Evolutionary conservation across 2,888 invertebrate species (phyloP).

Genomic region (Operophtera brumata): DNA sequence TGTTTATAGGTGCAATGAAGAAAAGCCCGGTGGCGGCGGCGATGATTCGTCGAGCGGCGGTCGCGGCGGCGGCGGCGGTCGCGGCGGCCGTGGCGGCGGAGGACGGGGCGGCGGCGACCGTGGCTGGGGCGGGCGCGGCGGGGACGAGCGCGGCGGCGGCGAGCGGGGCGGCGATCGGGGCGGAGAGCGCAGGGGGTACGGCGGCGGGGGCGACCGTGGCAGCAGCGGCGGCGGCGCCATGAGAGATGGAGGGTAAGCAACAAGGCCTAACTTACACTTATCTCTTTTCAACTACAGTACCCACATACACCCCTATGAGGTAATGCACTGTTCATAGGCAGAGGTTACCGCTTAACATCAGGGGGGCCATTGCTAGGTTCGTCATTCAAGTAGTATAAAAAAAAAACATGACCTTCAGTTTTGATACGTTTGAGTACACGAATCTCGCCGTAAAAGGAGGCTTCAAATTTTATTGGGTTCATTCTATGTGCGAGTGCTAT

Average conservation of each 20-base stretch:
- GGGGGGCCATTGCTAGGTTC: no score
- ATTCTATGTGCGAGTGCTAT: no score
- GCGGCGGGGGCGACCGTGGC: conserved; percentile 47
- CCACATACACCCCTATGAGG: no score
- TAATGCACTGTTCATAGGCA: no score
- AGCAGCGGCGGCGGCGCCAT: conserved; percentile 62
- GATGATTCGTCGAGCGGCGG: conserved; percentile 61
- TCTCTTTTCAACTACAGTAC: no score
- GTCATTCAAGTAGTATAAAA: no score
- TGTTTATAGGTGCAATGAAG: conserved; percentile 76
- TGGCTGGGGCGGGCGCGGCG: conserved; percentile 50
- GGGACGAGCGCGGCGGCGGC: conserved; percentile 52
- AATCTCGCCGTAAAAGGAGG: no score
- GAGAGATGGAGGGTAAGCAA: conserved; percentile 66
- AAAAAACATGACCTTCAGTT: no score
- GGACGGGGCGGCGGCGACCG: conserved; percentile 45
- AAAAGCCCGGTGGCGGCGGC: conserved; percentile 72
- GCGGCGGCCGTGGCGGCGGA: conserved; percentile 45
- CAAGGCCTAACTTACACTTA: no score
- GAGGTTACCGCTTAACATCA: no score
- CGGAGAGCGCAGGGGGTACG: conserved; percentile 56
- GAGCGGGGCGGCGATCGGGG: conserved; percentile 53
- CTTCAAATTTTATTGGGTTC: no score
- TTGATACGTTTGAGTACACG: no score
- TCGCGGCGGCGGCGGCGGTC: conserved; percentile 49